phyloP scores from a whole-genome alignment of 2,113 vertebrate species.

The Cyanoramphus novaezelandiae region DNA sequence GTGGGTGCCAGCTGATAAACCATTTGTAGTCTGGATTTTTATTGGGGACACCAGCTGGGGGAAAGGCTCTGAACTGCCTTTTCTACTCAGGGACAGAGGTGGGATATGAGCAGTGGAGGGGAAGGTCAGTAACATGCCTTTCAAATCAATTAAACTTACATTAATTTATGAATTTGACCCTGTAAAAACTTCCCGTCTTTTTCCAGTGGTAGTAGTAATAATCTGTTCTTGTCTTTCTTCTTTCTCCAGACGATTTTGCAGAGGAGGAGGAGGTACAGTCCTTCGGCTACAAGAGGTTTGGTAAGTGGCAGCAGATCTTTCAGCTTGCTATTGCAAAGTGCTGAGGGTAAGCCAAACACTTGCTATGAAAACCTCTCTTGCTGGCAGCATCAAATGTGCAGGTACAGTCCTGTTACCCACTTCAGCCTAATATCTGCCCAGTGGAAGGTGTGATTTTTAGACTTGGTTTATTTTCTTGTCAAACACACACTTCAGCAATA shows the following conservation, averaged over 20 bases:
- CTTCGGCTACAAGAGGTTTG: conserved; percentile 98
- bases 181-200: background rate
- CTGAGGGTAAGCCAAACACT: background rate
- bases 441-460: background rate
- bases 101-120: background rate
- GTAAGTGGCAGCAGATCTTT: conserved; percentile 78
- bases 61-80: background rate
- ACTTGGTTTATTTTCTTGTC: background rate
- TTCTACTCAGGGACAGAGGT: background rate
- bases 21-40: background rate
- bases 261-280: conserved; percentile 98
- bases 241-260: conserved; percentile 90
- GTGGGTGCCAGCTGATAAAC: background rate
- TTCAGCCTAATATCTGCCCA: background rate
- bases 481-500: background rate
- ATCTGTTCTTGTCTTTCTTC: conserved; percentile 16
- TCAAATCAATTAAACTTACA: background rate
- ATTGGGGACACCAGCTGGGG: background rate
- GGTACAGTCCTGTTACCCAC: background rate
- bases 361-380: background rate
- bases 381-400: background rate
- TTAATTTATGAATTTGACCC: background rate
- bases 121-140: background rate
- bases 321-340: background rate
- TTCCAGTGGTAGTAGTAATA: background rate